These are phyloP conservation scores for Notodonta dromedarius DNA, from an alignment of 2,888 invertebrate genomes.

Conservation along the genomic window DNA sequence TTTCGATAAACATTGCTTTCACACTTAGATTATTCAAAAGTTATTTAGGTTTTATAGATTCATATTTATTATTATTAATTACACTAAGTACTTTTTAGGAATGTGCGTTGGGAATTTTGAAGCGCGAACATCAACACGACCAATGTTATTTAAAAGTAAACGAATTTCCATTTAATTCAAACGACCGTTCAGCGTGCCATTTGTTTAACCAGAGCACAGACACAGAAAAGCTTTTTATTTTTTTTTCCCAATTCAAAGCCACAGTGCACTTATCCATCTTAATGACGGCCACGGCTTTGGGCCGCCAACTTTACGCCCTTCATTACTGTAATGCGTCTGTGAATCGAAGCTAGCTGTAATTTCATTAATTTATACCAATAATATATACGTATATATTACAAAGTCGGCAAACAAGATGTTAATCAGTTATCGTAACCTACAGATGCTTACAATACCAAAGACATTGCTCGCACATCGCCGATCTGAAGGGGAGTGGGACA, in stretches of 20 bases:
- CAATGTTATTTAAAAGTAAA: conserved; percentile 6
- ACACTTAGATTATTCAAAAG: no score
- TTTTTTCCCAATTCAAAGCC: conserved; percentile 28
- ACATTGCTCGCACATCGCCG: no score
- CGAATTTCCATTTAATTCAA: conserved; percentile 22
- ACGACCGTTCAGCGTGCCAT: conserved; percentile 17
- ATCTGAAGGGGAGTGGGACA: no score
- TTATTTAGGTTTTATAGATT: no score
- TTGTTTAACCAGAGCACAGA: conserved; percentile 23
- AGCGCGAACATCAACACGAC: not conserved
- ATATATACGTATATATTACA: no score
- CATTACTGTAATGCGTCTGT: conserved; percentile 10
- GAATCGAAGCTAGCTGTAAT: not conserved
- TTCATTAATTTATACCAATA: not conserved
- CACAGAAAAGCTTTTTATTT: conserved; percentile 36
- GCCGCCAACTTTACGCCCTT: conserved; percentile 6
- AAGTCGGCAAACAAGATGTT: no score
- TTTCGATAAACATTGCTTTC: no score
- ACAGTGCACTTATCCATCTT: conserved; percentile 23
- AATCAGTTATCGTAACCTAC: no score
- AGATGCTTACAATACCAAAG: no score
- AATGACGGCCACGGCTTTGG: conserved; percentile 12
- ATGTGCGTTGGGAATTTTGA: not conserved
- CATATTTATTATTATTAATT: no score
- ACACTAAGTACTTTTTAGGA: no score